Conservation (phyloP, 2,113 vertebrate species). For the Otolemur garnettii region DNA sequence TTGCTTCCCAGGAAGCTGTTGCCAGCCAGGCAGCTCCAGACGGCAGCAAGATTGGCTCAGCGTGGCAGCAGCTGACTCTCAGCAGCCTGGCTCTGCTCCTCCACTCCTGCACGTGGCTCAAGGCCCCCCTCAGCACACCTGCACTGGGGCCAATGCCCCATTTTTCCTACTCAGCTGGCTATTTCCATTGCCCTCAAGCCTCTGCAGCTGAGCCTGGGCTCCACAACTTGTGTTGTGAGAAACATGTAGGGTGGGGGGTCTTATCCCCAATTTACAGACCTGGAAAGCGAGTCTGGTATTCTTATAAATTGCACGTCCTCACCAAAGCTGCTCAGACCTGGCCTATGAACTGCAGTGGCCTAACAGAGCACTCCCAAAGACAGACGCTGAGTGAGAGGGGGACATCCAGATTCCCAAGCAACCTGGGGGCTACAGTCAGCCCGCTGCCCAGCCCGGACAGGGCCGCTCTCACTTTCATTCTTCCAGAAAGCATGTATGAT, state of each 20-base stretch:
- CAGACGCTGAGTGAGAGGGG: not conserved
- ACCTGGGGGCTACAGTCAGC: not conserved
- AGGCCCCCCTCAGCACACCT: not conserved
- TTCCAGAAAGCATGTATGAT: not conserved
- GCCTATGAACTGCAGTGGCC: not conserved
- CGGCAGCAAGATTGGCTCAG: constrained; percentile 30
- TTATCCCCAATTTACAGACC: not conserved
- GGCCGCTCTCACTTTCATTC: not conserved
- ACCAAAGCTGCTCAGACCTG: not conserved
- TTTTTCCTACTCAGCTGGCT: not conserved
- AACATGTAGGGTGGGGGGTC: not conserved
- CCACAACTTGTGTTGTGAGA: not conserved
- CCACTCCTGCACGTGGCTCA: not conserved
- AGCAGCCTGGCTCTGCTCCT: not conserved
- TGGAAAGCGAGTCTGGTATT: not conserved
- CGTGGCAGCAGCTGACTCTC: constrained; percentile 58
- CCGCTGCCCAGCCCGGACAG: accelerated
- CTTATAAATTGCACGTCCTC: not conserved
- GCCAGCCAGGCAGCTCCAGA: constrained; percentile 69
- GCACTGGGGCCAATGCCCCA: not conserved
- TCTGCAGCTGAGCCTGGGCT: not conserved
- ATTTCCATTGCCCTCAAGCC: not conserved
- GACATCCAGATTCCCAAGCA: not conserved
- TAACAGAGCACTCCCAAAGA: not conserved
- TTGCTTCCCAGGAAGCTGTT: constrained; percentile 81